Evolutionary conservation across 2,888 invertebrate species (phyloP), one percentile per base, ranked within the genome.

Genomic region (Busseola fusca): DNA sequence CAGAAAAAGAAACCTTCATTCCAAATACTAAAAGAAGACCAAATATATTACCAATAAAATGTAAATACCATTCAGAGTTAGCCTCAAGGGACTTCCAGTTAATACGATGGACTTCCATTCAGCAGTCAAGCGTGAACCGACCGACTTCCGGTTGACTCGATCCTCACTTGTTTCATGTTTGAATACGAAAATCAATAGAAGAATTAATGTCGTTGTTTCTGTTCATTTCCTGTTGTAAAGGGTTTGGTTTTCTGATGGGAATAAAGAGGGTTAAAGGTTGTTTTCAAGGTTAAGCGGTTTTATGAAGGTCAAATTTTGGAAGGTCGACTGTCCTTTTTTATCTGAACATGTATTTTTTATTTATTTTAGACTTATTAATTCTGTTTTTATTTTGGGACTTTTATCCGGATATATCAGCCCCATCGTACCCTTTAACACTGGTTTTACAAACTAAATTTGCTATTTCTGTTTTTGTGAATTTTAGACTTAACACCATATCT

Each of bases 111-210:
- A 75, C 69, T 72, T 71, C 57, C 48, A 69, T 69, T 74, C 67
- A 64, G 69, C 40, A 76, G 59, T 72, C 77, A 62, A 65, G 74
- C 80, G 81, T 81, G 73, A 83, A 81, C 68, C 72, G 50, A 81
- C 71, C 56, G 72, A 73, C 69, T 73, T 80, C 76, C 66, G 84
- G 69, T 67, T 48, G 69, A 77, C 72, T 64, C 69, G 66, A 63
- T 42, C 66, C 59, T 69, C 25, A 42, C 69, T 60, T 66, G 66
- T 64, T 58, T 37, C 58, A 59, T 76, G 72, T 78, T 72, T 80
- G 72, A 80, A 68, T 76, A 72, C 69, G 58, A 72, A 84, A 84
- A 80, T 83, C 83, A 76, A 84, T 83, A 74, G 30, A 18, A 63
- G 60, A 57, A 66, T 54, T 42, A 71, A 69, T 73, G 76, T 70